Base-by-base conservation (phyloP, 1,140 invertebrate species). In the Papilio polyxenes region DNA sequence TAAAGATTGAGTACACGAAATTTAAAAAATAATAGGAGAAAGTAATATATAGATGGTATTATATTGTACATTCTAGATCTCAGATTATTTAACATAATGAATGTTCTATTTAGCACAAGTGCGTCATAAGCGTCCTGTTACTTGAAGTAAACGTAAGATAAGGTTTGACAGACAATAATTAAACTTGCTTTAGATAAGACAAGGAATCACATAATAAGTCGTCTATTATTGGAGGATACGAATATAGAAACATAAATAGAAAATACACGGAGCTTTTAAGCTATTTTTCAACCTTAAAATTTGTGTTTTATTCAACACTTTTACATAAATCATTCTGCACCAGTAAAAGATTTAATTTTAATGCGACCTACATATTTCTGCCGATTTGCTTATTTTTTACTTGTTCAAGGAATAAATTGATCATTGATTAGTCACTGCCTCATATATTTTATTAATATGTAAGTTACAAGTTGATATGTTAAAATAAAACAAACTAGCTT, bases 141-240 rank as follows among this genome's bases (percentile, higher is more conserved):
- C 56, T 59, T 20, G n/a, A 17, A 59, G 51, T n/a, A n/a, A n/a
- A 7, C 56, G 3, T 59, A 9, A 59, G 56, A 59, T 59, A 59
- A 59, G 56, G 56, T 59, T 59, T n/a, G 56, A 59, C 56, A 59
- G 56, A 59, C n/a, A 59, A n/a, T 20, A 59, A 59, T 20, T 59
- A 59, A 59, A 59, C 17, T n/a, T 59, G 17, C 17, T 59, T 20
- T 17, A n/a, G n/a, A 59, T 20, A 59, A 8, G 56, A 59, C 15
- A 17, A 59, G 56, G 7, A 59, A 59, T n/a, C 56, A 59, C 17
- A 59, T 8, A 51, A 51, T 13, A n/a, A n/a, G 17, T 56, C 15
- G 13, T 44, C 40, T 59, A 59, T n/a, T 51, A 51, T 51, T 51
- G 49, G 49, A 51, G 49, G 2, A 51, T 9, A 11, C 49, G 49